Percentiles rank a stretch among this genome's conserved stretches.
Conservation (phyloP, 2,797 vertebrate species). For the Graptemys geographica region DNA sequence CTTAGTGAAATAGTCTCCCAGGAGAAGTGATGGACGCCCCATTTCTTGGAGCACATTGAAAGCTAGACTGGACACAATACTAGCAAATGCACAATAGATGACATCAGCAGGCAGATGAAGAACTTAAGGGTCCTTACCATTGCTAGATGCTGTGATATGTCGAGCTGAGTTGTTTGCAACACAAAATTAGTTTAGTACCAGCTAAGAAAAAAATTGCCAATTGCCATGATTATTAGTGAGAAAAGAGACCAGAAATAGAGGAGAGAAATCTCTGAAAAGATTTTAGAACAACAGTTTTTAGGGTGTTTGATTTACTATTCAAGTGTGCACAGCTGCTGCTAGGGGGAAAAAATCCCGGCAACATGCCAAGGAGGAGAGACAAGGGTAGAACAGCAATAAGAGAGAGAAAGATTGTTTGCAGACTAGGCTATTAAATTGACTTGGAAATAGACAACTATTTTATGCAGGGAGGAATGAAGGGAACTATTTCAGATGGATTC, state of each 20-base stretch:
- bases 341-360: slow-evolving; percentile 43
- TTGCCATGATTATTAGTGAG: slow-evolving; percentile 50
- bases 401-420: slow-evolving; percentile 71
- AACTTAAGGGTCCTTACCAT: neutral
- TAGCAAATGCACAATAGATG: neutral
- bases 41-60: neutral
- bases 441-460: slow-evolving; percentile 27
- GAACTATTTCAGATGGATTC: slow-evolving; percentile 44
- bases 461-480: too few relatives aligned
- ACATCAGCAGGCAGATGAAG: neutral
- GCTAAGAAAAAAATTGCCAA: neutral
- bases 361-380: slow-evolving; percentile 70
- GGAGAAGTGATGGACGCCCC: neutral
- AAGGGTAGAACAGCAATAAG: slow-evolving; percentile 44
- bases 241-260: slow-evolving; percentile 64
- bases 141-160: neutral
- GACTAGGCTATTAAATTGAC: slow-evolving; percentile 66
- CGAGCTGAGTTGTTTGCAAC: slow-evolving; percentile 17
- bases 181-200: slow-evolving; percentile 41
- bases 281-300: slow-evolving; percentile 71
- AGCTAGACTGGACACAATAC: neutral
- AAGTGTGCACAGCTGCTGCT: slow-evolving; percentile 75
- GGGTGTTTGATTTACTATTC: slow-evolving; percentile 81
- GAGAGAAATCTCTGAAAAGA: slow-evolving; percentile 72
- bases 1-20: neutral